Evolutionary conservation across 1,140 invertebrate genomes (phyloP).

Genomic region (Laupala kohalensis): DNA sequence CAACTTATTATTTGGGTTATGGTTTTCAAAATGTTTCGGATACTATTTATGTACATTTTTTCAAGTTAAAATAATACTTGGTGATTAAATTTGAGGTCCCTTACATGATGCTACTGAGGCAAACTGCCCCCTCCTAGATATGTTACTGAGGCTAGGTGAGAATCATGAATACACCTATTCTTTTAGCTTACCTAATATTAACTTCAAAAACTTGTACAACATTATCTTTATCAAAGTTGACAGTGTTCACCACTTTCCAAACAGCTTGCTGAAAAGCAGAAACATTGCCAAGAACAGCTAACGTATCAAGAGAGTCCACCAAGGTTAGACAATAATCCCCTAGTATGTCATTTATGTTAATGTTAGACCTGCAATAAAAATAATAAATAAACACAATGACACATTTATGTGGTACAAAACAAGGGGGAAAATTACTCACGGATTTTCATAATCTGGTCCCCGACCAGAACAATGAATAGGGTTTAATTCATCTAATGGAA

Average conservation of each 20-base stretch:
- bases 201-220: conserved; percentile 60
- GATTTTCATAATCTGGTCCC: conserved; percentile 43
- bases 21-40: too few relatives aligned
- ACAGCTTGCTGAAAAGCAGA: conserved; percentile 49
- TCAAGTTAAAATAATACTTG: too few relatives aligned
- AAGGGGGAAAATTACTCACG: conserved; percentile 28
- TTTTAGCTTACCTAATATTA: conserved; percentile 44
- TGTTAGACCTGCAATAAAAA: conserved; percentile 40
- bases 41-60: too few relatives aligned
- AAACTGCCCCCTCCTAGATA: too few relatives aligned
- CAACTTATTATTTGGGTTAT: too few relatives aligned
- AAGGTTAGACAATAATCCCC: conserved; percentile 57
- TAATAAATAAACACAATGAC: conserved; percentile 32
- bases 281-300: conserved; percentile 48
- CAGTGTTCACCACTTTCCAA: conserved; percentile 40
- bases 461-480: conserved; percentile 45
- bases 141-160: too few relatives aligned
- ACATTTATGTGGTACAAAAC: background rate
- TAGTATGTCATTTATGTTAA: conserved; percentile 60
- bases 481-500: conserved; percentile 51
- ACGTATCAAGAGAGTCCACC: conserved; percentile 52
- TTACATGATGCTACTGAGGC: too few relatives aligned
- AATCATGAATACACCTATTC: too few relatives aligned
- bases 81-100: too few relatives aligned
- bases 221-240: conserved; percentile 48